Base-by-base conservation (phyloP, 1,140 invertebrate species). In the Oedothorax gibbosus region DNA sequence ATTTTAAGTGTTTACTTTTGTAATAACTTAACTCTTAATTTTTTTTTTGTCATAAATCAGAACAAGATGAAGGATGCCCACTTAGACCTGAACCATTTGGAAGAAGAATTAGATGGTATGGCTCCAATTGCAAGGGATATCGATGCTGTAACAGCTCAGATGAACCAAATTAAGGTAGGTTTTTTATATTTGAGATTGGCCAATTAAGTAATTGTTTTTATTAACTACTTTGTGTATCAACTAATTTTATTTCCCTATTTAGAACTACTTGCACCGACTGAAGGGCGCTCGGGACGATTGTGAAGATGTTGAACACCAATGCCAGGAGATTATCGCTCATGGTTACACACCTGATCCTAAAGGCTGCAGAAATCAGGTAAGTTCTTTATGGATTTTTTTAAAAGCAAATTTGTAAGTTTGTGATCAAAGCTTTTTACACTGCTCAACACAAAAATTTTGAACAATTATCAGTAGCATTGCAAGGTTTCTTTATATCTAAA, bases 71-170 rank as follows among this genome's bases (percentile, higher is more conserved):
- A 97, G 89, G 91, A 88, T 10, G 91, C 97, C 2, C 93, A 92
- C 57, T 92, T 93, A 85, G 94, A 97, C 89, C 89, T 99, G 0
- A 92, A 93, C 7, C 92, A 93, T 62, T 89, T 98, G 15, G 97
- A 98, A 89, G 93, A 94, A 60, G 95, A 97, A 88, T 90, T 98
- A 10, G 95, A 97, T 88, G 90, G 91, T 5, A 95, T 98, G 92
- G 94, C 94, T 88, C 94, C 97, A 1, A 93, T 96, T 0, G 96
- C 93, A 7, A 92, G 97, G 49, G 97, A 98, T 88, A 93, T 98
- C 21, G 95, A 96, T 88, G 94, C 94, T 0, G 94, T 99, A 0
- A 92, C 94, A 50, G 91, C 90, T 18, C 97, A 99, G 89, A 92
- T 97, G 20, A 94, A 97, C 71, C 95, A 98, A 87, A 92, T 95